A percentile compares a stretch with the other conserved stretches of the same genome.
These are phyloP conservation scores for Phyllotis vaccarum DNA, from an alignment of 2,797 vertebrate genomes.

Conservation along the genomic window DNA sequence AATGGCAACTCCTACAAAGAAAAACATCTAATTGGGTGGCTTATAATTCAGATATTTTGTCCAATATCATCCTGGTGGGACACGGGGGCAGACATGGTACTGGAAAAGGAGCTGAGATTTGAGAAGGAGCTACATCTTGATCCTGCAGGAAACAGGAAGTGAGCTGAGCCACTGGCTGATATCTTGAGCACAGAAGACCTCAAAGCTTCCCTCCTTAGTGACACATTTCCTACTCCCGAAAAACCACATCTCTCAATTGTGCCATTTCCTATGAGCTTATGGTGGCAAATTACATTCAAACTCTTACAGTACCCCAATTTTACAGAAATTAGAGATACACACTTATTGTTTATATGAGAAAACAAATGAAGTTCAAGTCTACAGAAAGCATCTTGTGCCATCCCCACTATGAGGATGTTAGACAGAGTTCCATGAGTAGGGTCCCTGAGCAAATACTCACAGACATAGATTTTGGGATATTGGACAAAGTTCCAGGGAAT, in stretches of 20 bases:
- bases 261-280: neutral
- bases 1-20: neutral
- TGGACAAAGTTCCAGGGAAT: neutral
- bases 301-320: neutral
- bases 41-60: neutral
- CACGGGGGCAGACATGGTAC: neutral
- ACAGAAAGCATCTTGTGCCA: neutral
- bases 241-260: neutral
- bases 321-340: neutral
- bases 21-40: neutral
- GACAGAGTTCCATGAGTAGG: neutral
- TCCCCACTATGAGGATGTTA: neutral
- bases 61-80: neutral
- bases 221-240: neutral
- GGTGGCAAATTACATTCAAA: neutral
- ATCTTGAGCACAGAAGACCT: neutral
- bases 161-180: neutral
- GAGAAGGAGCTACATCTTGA: neutral
- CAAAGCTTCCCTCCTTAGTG: neutral
- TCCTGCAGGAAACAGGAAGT: neutral
- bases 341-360: neutral
- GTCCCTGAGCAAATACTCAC: neutral
- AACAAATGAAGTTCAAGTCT: neutral
- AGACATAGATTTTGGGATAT: neutral
- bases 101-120: neutral